Base-by-base conservation (phyloP, 2,797 vertebrate species). In the Vireo griseus region DNA sequence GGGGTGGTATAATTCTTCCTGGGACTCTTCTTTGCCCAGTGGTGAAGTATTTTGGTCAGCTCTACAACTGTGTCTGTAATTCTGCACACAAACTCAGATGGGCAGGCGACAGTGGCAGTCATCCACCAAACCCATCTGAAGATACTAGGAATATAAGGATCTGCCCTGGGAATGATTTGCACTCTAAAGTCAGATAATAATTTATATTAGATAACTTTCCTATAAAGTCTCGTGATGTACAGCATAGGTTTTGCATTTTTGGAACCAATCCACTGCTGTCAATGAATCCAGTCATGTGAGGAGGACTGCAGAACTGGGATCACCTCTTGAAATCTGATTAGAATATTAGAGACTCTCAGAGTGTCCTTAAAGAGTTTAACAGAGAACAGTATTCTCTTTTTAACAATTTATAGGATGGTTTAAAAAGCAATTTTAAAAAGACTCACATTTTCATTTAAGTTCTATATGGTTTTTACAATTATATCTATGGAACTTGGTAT, bases 401-500 rank as follows among this genome's bases (percentile, higher is more conserved):
- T 71, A 54, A 76, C 29, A 74, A 88, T 92, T 81, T 93, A 92
- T 82, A n/a, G 17, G 37, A 26, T 71, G 40, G 37, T 72, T 88
- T 3, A 86, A 86, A 86, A 88, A 59, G 61, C 35, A 73, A 47
- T 82, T 88, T 94, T 44, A 26, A n/a, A 75, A 63, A 76, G 18
- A 45, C 7, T n/a, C 11, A 68, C 9, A 72, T 54, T 94, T 74
- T 62, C 5, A 58, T 78, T 88, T 86, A 69, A 83, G 63, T 81
- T 82, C 59, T 82, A 44, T 35, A 42, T 12, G 7, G 1, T 16
- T 83, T 90, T 96, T 40, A 73, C 40, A 82, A 12, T 55, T 1
- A 44, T 63, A 85, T 76, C 29, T 74, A 7, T 71, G 86, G 51
- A 74, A 85, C 26, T 81, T 48, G 9, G 1, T 76, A 31, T 75